Conservation (phyloP, 1,140 invertebrate species). For the Scaptomyza graminum region DNA sequence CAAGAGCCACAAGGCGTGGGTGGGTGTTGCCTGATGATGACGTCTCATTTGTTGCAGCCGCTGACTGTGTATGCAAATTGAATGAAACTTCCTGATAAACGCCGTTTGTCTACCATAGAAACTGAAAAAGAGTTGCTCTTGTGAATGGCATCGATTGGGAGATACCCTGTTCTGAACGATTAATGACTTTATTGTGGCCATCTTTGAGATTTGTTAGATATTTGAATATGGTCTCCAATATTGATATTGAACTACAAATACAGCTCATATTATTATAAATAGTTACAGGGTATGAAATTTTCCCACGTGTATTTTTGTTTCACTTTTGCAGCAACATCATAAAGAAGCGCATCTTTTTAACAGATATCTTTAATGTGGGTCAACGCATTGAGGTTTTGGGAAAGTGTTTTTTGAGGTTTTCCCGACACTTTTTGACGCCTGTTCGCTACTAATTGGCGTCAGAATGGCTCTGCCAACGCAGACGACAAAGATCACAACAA, state of each 20-base stretch:
- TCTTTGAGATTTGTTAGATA: no score
- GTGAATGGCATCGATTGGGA: background rate
- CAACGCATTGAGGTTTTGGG: constrained; percentile 55
- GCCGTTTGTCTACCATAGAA: constrained; percentile 24
- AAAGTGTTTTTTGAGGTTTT: constrained; percentile 70
- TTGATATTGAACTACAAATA: no score
- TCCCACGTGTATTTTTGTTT: constrained; percentile 42
- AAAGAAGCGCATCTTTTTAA: constrained; percentile 37
- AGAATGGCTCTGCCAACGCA: constrained; percentile 64
- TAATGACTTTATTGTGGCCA: no score
- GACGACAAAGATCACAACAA: constrained; percentile 1
- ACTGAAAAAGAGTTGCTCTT: background rate
- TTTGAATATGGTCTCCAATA: no score
- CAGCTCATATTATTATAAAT: no score
- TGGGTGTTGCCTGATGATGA: constrained; percentile 56
- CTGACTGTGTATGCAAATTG: constrained; percentile 59
- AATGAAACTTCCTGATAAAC: constrained; percentile 48
- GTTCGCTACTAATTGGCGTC: constrained; percentile 79
- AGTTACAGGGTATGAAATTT: background rate
- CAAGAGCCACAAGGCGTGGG: constrained; percentile 13
- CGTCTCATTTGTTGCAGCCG: constrained; percentile 66
- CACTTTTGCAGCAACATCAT: constrained; percentile 31
- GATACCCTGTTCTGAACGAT: background rate
- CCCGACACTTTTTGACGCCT: constrained; percentile 68
- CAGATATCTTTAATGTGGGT: constrained; percentile 60